phyloP scores from a whole-genome alignment of 37 sponge, comb jelly and placozoan genomes.

The Ephydatia muelleri region DNA sequence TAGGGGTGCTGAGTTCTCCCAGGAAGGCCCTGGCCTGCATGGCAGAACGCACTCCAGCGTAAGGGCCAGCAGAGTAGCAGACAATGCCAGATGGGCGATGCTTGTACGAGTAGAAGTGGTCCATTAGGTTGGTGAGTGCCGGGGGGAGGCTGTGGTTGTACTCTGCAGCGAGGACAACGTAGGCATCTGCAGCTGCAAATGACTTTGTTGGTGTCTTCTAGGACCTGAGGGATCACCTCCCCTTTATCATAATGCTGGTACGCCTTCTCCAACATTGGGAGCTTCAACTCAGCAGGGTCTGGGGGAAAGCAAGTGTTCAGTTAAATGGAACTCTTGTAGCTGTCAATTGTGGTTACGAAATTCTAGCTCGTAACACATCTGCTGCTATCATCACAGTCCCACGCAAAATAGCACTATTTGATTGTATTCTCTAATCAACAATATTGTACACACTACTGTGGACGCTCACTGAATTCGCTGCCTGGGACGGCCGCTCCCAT shows the following conservation, averaged over 20 bases:
- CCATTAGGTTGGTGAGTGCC: slow-evolving; percentile 91
- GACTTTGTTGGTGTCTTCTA: slow-evolving; percentile 65
- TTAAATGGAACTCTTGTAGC: no score
- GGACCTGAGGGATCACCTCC: slow-evolving; percentile 52
- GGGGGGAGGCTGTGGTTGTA: slow-evolving; percentile 94
- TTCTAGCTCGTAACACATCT: no score
- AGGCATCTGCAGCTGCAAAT: slow-evolving; percentile 78
- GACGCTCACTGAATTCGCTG: no score
- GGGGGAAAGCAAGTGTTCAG: neutral
- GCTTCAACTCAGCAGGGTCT: neutral
- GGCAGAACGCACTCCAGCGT: slow-evolving; percentile 82
- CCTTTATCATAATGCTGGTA: slow-evolving; percentile 64
- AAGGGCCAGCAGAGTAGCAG: slow-evolving; percentile 79
- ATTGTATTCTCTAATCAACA: no score
- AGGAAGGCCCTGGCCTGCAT: slow-evolving; percentile 69
- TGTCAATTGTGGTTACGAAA: no score
- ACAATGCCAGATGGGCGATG: slow-evolving; percentile 78
- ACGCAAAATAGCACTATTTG: no score
- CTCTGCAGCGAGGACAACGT: slow-evolving; percentile 76
- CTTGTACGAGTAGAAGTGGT: slow-evolving; percentile 83
- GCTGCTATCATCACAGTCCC: no score
- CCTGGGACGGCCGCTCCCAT: no score
- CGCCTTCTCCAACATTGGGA: slow-evolving; percentile 84
- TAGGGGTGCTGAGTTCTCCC: slow-evolving; percentile 73
- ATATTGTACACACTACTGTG: no score